These are phyloP conservation scores for Pao palembangensis DNA, from an alignment of 2,113 vertebrate genomes.

Conservation along the genomic window DNA sequence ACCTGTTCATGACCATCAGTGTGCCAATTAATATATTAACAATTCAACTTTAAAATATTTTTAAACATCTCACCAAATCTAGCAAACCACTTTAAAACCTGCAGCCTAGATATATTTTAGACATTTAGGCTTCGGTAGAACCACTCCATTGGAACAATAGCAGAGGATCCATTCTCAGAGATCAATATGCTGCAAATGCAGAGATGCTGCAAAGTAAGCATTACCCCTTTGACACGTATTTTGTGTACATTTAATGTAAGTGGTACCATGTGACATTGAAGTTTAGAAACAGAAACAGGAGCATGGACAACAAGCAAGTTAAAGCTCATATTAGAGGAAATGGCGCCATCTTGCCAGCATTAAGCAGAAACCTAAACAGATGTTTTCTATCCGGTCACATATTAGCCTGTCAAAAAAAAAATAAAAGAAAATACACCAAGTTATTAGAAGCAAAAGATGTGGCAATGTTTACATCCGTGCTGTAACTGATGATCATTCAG, in stretches of 20 bases:
- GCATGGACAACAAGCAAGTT: slow-evolving; percentile 13
- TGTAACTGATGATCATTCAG: slow-evolving; percentile 61
- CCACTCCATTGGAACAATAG: too few relatives aligned
- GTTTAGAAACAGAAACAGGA: slow-evolving; percentile 4
- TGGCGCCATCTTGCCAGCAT: slow-evolving; percentile 24
- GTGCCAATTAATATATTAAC: too few relatives aligned
- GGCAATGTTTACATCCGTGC: slow-evolving; percentile 44
- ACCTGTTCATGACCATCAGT: too few relatives aligned
- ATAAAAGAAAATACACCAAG: slow-evolving; percentile 6
- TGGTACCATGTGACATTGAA: background rate
- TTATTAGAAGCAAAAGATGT: slow-evolving; percentile 45
- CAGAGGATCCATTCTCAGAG: background rate
- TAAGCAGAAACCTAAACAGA: slow-evolving; percentile 51
- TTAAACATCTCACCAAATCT: too few relatives aligned
- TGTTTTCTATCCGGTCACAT: slow-evolving; percentile 51
- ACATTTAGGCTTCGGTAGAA: too few relatives aligned
- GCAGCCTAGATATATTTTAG: too few relatives aligned
- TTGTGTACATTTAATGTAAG: background rate
- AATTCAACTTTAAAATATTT: too few relatives aligned
- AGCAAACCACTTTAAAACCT: too few relatives aligned
- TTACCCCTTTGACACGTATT: too few relatives aligned
- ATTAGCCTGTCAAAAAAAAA: slow-evolving; percentile 63
- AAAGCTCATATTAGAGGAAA: slow-evolving; percentile 18
- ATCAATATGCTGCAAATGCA: background rate
- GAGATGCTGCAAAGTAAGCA: slow-evolving; percentile 14